phyloP scores from a whole-genome alignment of 1,140 invertebrate genomes.

The Tetraneura akinire region DNA sequence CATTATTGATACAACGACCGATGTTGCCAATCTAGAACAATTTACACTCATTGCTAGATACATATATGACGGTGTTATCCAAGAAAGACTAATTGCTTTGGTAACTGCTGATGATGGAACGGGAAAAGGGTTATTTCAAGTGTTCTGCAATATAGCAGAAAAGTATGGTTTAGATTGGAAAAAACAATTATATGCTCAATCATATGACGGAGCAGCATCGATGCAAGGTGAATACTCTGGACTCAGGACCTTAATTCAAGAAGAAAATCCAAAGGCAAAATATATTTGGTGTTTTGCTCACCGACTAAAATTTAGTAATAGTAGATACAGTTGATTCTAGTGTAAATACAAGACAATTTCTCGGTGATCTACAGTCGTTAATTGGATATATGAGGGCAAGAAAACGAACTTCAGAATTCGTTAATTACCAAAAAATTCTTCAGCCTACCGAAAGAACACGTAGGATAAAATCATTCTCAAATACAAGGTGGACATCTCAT shows the following conservation, averaged over 20 bases:
- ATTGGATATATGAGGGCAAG: too few relatives aligned
- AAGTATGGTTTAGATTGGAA: background rate
- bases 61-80: background rate
- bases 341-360: too few relatives aligned
- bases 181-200: constrained; percentile 12
- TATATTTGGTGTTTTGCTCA: background rate
- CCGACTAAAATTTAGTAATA: too few relatives aligned
- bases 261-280: background rate
- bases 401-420: too few relatives aligned
- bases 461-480: too few relatives aligned
- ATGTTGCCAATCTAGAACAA: background rate
- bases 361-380: too few relatives aligned
- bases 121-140: background rate
- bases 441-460: too few relatives aligned
- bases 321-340: too few relatives aligned
- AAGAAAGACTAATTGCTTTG: background rate
- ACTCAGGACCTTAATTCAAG: background rate
- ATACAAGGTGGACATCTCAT: too few relatives aligned
- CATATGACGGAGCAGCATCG: constrained; percentile 1
- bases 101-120: background rate
- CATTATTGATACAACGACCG: background rate
- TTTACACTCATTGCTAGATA: background rate
- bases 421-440: too few relatives aligned
- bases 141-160: background rate
- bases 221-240: background rate